Evolutionary conservation across 2,888 invertebrate genomes (phyloP).

Genomic region (Ceramica pisi): DNA sequence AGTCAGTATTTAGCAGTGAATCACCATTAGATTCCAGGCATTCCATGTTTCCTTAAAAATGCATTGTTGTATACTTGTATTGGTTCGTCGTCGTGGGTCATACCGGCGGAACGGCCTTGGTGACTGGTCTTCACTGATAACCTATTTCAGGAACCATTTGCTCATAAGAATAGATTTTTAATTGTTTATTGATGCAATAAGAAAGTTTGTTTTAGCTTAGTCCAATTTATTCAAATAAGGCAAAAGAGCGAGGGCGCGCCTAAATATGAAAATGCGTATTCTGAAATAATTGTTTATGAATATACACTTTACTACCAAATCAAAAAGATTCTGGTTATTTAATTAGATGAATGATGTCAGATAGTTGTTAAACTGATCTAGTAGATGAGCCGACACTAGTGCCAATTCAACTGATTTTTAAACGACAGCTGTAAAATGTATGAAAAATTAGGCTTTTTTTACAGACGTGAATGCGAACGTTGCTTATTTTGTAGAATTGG

Average conservation of each 20-base stretch:
- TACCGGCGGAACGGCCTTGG: background rate
- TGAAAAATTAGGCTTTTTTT: no score
- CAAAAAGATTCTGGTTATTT: background rate
- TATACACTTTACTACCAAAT: background rate
- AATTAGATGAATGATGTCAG: background rate
- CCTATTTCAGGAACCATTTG: background rate
- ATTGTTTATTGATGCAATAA: background rate
- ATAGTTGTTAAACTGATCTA: background rate
- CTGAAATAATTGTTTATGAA: background rate
- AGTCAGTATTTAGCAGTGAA: slow-evolving; percentile 5
- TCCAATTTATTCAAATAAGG: background rate
- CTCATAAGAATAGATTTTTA: background rate
- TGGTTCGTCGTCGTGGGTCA: background rate
- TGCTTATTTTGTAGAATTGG: no score
- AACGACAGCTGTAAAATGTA: no score
- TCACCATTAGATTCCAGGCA: background rate
- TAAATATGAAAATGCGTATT: background rate
- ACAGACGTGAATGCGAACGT: no score
- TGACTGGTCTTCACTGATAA: background rate
- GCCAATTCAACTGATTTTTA: no score
- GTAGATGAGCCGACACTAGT: background rate
- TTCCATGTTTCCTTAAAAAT: background rate
- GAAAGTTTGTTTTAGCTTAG: background rate
- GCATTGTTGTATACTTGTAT: background rate
- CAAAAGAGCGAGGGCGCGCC: background rate